Conservation (phyloP, 2,888 invertebrate genomes). For the Artemia sp. region DNA sequence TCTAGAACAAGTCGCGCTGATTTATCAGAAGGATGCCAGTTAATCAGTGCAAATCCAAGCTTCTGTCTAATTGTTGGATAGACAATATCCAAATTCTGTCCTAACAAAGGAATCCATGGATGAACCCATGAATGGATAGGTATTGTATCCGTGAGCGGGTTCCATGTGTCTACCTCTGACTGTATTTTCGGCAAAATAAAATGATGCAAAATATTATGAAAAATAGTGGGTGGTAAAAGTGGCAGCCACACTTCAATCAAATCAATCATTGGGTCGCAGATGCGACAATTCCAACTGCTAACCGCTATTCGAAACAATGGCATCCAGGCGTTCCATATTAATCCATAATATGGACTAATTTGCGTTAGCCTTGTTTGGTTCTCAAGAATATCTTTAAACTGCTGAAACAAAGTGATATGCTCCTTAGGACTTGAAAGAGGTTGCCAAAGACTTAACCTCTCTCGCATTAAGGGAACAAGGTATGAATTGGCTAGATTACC, state of each 20-base stretch:
- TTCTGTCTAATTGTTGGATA: slow-evolving; percentile 85
- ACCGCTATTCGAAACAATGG: slow-evolving; percentile 57
- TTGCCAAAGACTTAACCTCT: slow-evolving; percentile 56
- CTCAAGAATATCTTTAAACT: slow-evolving; percentile 49
- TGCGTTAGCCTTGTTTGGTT: slow-evolving; percentile 19
- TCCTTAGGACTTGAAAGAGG: slow-evolving; percentile 51
- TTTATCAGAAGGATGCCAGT: slow-evolving; percentile 87
- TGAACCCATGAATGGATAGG: slow-evolving; percentile 94
- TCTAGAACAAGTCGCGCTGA: slow-evolving; percentile 71
- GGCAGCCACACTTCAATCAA: slow-evolving; percentile 64
- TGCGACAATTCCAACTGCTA: slow-evolving; percentile 63
- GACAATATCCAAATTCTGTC: slow-evolving; percentile 38
- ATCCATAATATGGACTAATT: slow-evolving; percentile 50
- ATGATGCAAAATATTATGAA: slow-evolving; percentile 62
- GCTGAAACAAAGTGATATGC: slow-evolving; percentile 38
- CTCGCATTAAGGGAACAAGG: slow-evolving; percentile 63
- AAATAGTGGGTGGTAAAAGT: slow-evolving; percentile 62
- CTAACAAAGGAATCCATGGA: slow-evolving; percentile 77
- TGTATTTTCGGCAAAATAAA: slow-evolving; percentile 51
- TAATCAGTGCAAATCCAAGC: slow-evolving; percentile 65
- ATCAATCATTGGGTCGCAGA: slow-evolving; percentile 56
- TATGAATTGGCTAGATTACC: slow-evolving; percentile 65
- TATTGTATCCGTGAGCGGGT: slow-evolving; percentile 81
- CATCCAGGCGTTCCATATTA: slow-evolving; percentile 80
- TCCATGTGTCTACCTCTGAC: slow-evolving; percentile 70